Evolutionary conservation across 2,113 vertebrate genomes (phyloP), one percentile per base, ranked within the genome.

Genomic region (Myotis davidii): DNA sequence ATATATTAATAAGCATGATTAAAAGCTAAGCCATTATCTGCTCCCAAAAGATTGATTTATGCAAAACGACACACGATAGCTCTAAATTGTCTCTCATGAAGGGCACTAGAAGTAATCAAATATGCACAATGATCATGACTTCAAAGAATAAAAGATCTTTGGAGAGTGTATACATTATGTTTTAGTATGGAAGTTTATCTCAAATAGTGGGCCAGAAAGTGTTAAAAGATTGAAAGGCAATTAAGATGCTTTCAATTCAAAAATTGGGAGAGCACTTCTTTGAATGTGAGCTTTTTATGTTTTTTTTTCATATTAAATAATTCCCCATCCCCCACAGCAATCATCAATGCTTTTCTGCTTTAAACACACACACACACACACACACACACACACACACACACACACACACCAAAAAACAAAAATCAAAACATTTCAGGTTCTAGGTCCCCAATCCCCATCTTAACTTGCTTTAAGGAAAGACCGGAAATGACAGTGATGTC

Each of bases 1-100:
- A 91, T 45, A 10, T 82, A 56, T 91, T 81, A 88, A 69, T 93
- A 96, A 96, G 84, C 78, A 78, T 76, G 42, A 97, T 97, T 54
- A 87, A 97, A 97, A 87, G 37, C 61, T 94, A 96, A 78, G 42
- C 50, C 95, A n/a, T 93, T 96, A 50, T 96, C 16, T 84, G n/a
- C 67, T 85, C 85, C 94, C 77, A 37, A 81, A 2, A 4, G 52
- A 45, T 87, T 85, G 67, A 84, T 92, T 94, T 96, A 95, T 61
- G 76, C 37, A 89, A 87, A 82, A 69, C 42, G 76, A n/a, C 90
- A 91, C 27, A 61, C 50, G 79, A 81, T 91, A 97, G 56, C 76
- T 91, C 54, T 61, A 54, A 70, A 11, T 89, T 79, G 21, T 76
- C 45, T 52, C 64, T 86, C 27, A 2, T n/a, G 20, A 59, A 67